These are phyloP conservation scores for Zoanthus gigantus DNA, from an alignment of 92 coral and sea anemone genomes.

Conservation along the genomic window DNA sequence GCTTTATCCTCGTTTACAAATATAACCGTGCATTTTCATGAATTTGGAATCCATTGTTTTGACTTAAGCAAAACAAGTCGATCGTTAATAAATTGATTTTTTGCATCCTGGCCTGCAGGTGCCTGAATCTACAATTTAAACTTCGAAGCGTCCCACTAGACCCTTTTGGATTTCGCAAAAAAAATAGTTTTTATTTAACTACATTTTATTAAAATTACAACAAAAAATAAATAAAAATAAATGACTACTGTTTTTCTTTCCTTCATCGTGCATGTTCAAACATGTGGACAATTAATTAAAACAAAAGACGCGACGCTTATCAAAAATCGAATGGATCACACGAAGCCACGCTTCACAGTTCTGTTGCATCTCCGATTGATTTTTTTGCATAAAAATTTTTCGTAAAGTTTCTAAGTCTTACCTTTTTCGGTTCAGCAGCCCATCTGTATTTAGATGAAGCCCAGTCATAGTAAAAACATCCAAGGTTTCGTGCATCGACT, in stretches of 20 bases:
- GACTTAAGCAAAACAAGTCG: background rate
- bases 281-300: slow-evolving; percentile 6
- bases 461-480: slow-evolving; percentile 89
- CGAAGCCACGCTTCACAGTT: background rate
- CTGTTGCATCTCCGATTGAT: background rate
- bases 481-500: slow-evolving; percentile 65
- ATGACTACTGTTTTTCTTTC: background rate
- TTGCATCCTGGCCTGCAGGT: background rate
- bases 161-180: background rate
- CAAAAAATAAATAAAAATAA: background rate
- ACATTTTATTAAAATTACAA: background rate
- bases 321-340: slow-evolving; percentile 8
- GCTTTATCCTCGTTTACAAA: background rate
- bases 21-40: background rate
- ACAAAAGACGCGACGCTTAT: slow-evolving; percentile 12
- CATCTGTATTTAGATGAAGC: slow-evolving; percentile 86
- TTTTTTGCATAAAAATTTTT: background rate
- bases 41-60: background rate
- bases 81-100: background rate
- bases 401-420: background rate
- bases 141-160: background rate
- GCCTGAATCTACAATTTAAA: background rate
- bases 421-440: slow-evolving; percentile 60
- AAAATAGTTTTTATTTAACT: no score
- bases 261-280: background rate